Base-by-base conservation (phyloP, 2,888 invertebrate species). In the Synergus itoensis region DNA sequence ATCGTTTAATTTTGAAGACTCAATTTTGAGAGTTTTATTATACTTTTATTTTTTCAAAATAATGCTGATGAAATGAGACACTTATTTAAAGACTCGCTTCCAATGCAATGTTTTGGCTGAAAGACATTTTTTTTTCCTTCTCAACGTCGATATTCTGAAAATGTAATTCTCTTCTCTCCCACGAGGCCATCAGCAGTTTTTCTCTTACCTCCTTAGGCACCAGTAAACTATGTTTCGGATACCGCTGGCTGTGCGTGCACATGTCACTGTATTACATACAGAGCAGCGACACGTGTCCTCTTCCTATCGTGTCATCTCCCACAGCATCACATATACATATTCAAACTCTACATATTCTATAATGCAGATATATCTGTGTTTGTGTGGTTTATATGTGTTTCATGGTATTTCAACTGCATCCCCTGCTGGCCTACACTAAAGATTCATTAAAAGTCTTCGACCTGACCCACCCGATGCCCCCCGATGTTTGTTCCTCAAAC, bases 361-460 rank as follows among this genome's bases (percentile, higher is more conserved):
- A 36, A n/a, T 53, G 53, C 36, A 73, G 16, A 36, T 53, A 73
- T 53, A 28, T 36, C 28, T 48, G 21, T 73, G 11, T n/a, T 11
- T 53, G 9, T 69, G n/a, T 69, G 28, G 16, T 48, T 48, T 53
- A 12, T 73, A n/a, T 73, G 48, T 36, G 53, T 36, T 73, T 40
- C 53, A 73, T n/a, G 21, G 73, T 53, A 73, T 73, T 73, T 73
- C n/a, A 73, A 53, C 73, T 36, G 28, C n/a, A 48, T 73, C 53
- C 36, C 73, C 48, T 73, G n/a, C 9, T 18, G 4, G 5, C 36
- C 14, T 67, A n/a, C 21, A 18, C 9, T 28, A 69, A 41, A 69
- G 45, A 45, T 45, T 69, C 73, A 53, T n/a, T 53, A 53, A 73
- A 60, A 53, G 48, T 53, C 53, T 36, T 73, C 28, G 48, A 53